These are phyloP conservation scores for Mesitornis unicolor DNA, from an alignment of 2,113 vertebrate species.

Conservation along the genomic window DNA sequence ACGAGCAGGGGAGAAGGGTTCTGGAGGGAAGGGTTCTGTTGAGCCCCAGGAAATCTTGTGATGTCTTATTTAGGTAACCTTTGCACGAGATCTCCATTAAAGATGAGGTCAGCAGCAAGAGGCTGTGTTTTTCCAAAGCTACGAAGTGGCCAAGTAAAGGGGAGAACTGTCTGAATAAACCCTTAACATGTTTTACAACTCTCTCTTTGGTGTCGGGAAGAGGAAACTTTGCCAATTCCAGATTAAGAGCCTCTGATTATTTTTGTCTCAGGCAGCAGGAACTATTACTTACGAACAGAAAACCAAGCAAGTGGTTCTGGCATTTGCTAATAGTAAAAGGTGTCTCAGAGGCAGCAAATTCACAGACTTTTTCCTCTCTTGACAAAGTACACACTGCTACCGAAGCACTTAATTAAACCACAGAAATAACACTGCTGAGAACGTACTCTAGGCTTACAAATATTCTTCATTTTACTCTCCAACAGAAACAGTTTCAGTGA, in stretches of 20 bases:
- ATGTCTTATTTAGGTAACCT: background rate
- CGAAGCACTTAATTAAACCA: slow-evolving; percentile 4
- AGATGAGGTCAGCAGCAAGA: background rate
- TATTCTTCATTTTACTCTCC: background rate
- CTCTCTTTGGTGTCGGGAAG: background rate
- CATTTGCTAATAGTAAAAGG: background rate
- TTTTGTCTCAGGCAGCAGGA: background rate
- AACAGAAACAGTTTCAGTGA: background rate
- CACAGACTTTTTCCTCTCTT: background rate
- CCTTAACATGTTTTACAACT: background rate
- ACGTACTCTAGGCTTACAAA: background rate
- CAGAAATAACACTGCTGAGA: background rate
- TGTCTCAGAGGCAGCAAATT: background rate
- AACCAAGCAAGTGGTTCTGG: background rate
- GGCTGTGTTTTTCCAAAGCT: background rate
- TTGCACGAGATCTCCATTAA: background rate
- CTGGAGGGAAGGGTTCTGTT: background rate
- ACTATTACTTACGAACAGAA: background rate
- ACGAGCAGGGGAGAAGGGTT: background rate
- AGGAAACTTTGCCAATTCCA: background rate
- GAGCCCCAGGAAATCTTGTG: background rate
- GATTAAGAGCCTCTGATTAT: background rate
- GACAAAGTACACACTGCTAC: background rate
- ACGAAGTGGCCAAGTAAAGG: background rate
- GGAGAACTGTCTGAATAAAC: background rate